Evolutionary conservation across 2,888 invertebrate species (phyloP).

Genomic region (Tetragonisca angustula): DNA sequence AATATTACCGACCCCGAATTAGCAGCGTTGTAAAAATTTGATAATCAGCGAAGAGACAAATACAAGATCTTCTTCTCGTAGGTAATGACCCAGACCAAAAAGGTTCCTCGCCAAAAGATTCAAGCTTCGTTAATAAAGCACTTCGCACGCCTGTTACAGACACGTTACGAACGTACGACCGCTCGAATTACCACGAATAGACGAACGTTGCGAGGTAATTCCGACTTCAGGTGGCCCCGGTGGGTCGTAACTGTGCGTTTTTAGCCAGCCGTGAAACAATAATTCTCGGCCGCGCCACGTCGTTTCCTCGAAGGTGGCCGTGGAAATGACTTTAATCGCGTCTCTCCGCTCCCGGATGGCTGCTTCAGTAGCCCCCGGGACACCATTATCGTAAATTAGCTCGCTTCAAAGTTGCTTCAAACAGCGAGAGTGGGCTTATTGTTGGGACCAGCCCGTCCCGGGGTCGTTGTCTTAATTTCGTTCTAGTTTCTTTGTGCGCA

Average conservation of each 20-base stretch:
- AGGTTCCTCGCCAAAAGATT: background rate
- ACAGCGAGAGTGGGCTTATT: slow-evolving; percentile 46
- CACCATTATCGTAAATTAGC: slow-evolving; percentile 57
- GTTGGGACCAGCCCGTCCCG: slow-evolving; percentile 32
- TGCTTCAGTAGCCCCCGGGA: slow-evolving; percentile 14
- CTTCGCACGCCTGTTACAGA: background rate
- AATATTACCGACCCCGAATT: no score
- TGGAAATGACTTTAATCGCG: slow-evolving; percentile 52
- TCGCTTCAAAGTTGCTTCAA: slow-evolving; percentile 54
- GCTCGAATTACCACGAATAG: background rate
- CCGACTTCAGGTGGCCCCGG: background rate
- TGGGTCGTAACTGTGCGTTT: slow-evolving; percentile 28
- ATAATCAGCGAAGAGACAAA: no score
- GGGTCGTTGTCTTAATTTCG: slow-evolving; percentile 57
- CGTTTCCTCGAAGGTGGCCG: slow-evolving; percentile 27
- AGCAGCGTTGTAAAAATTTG: no score
- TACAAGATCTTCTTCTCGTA: no score
- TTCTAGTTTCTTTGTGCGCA: slow-evolving; percentile 53
- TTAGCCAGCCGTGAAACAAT: slow-evolving; percentile 32
- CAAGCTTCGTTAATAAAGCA: background rate
- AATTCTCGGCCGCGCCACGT: slow-evolving; percentile 9
- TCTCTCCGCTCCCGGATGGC: slow-evolving; percentile 13
- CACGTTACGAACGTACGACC: background rate
- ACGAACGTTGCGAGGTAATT: background rate
- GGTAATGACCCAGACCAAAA: background rate